These are phyloP conservation scores for Burhinus oedicnemus DNA, from an alignment of 2,113 vertebrate species.

Conservation along the genomic window DNA sequence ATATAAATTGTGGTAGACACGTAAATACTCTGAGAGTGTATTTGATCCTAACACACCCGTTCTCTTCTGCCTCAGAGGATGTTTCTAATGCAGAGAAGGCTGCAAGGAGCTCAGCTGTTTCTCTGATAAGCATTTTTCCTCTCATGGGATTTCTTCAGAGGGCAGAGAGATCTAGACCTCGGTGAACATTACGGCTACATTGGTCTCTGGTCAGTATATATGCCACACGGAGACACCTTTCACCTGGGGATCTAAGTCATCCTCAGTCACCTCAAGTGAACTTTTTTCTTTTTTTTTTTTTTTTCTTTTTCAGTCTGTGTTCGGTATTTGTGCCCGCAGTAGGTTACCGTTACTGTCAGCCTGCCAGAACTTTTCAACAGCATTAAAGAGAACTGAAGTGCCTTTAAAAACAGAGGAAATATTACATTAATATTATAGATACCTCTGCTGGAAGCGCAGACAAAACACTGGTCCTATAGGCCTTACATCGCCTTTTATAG, in stretches of 20 bases:
- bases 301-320: neutral
- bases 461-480: neutral
- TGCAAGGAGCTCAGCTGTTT: neutral
- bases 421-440: neutral
- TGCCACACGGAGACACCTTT: neutral
- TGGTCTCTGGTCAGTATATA: too few species aligned
- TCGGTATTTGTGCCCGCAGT: neutral
- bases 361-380: neutral
- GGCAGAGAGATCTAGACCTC: neutral
- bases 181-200: accelerated
- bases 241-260: neutral
- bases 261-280: neutral
- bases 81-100: neutral
- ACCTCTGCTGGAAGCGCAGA: neutral
- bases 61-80: neutral
- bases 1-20: neutral
- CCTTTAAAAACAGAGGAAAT: neutral
- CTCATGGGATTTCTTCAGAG: neutral
- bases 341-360: neutral
- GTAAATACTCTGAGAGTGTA: neutral
- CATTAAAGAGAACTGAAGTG: neutral
- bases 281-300: neutral
- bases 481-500: neutral
- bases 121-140: neutral
- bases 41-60: neutral